Percentiles rank a stretch among this genome's conserved stretches.
These are phyloP conservation scores for Peromyscus eremicus DNA, from an alignment of 2,797 vertebrate genomes.

Conservation along the genomic window DNA sequence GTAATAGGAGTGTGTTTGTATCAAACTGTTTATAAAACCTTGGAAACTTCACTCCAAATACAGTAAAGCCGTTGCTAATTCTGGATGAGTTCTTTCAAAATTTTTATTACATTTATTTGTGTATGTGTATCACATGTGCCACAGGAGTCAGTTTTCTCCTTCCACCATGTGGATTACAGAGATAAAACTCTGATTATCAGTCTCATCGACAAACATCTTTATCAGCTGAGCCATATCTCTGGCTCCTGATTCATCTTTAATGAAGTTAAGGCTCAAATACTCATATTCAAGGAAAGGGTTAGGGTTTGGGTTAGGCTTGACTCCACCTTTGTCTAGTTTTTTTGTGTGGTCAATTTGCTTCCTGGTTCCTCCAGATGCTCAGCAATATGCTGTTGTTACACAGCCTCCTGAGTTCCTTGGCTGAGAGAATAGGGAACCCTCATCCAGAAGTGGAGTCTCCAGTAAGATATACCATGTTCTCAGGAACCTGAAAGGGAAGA, in stretches of 20 bases:
- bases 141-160: background rate
- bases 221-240: background rate
- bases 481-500: background rate
- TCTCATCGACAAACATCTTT: background rate
- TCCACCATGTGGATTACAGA: background rate
- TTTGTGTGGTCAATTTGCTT: background rate
- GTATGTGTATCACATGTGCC: background rate
- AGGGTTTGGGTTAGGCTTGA: background rate
- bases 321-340: background rate
- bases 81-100: constrained; percentile 22
- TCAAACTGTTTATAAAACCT: constrained; percentile 49
- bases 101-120: background rate
- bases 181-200: background rate
- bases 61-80: constrained; percentile 37
- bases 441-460: background rate
- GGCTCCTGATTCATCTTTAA: constrained; percentile 10
- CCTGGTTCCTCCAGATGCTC: background rate
- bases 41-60: constrained; percentile 15
- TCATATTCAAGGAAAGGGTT: background rate
- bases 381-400: background rate
- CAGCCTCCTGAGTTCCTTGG: background rate
- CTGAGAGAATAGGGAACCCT: background rate
- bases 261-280: constrained; percentile 16
- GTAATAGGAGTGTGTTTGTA: constrained; percentile 40
- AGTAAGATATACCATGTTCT: background rate